phyloP scores from a whole-genome alignment of 2,113 vertebrate species.

The Ovis canadensis region DNA sequence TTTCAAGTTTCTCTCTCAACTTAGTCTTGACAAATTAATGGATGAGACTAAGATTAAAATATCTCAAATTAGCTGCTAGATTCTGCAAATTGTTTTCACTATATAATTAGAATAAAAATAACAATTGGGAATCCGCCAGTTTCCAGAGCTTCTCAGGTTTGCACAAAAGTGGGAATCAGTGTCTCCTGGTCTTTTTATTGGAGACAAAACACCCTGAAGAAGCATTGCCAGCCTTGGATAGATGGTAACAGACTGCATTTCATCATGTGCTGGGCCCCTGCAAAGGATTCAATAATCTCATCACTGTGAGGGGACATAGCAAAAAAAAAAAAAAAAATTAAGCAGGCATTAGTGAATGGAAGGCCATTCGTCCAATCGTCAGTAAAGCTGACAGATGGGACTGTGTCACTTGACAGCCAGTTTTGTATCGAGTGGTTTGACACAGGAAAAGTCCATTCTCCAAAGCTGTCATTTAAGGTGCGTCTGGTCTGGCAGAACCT shows the following conservation, averaged over 20 bases:
- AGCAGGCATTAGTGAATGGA: background rate
- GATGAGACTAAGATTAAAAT: constrained; percentile 31
- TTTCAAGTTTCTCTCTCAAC: background rate
- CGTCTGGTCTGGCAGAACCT: constrained; percentile 64
- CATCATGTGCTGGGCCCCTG: background rate
- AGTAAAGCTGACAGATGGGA: constrained; percentile 62
- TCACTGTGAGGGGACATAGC: background rate
- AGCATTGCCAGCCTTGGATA: constrained; percentile 14
- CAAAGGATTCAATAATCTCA: constrained; percentile 13
- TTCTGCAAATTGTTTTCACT: constrained; percentile 72
- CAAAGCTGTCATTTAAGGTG: constrained; percentile 67
- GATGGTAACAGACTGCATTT: constrained; percentile 49
- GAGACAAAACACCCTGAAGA: constrained; percentile 14
- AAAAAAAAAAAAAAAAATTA: constrained; percentile 9
- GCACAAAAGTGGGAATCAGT: constrained; percentile 58
- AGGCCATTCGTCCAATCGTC: constrained; percentile 57
- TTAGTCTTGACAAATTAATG: background rate
- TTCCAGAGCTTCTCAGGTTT: constrained; percentile 68
- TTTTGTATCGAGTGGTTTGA: constrained; percentile 62
- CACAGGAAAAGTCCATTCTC: constrained; percentile 65
- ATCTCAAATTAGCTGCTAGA: constrained; percentile 60
- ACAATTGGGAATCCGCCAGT: constrained; percentile 68
- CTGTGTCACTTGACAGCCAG: constrained; percentile 61
- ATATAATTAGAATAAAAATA: constrained; percentile 77
- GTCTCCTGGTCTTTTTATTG: constrained; percentile 50